These are phyloP conservation scores for Theocolax elegans DNA, from an alignment of 1,140 invertebrate species.

Conservation along the genomic window DNA sequence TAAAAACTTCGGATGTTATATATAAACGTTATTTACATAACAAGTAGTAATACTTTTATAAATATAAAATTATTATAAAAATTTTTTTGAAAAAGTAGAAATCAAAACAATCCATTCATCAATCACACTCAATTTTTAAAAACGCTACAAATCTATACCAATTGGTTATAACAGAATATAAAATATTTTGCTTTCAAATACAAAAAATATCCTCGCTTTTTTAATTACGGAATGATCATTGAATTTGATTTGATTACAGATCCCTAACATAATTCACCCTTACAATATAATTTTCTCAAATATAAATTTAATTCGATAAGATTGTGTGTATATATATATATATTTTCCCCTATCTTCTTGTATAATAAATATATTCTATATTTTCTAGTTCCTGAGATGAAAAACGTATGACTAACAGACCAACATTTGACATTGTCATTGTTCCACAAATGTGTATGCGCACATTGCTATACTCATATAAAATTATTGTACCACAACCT, in stretches of 20 bases:
- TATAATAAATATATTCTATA: too few species aligned
- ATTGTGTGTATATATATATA: too few species aligned
- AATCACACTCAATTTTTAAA: background rate
- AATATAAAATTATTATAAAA: constrained; percentile 13
- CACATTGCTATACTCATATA: background rate
- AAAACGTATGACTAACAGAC: background rate
- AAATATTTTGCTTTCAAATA: too few species aligned
- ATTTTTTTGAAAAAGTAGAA: background rate
- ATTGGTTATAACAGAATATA: too few species aligned
- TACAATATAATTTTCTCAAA: too few species aligned
- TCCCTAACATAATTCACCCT: too few species aligned
- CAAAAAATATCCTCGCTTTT: too few species aligned
- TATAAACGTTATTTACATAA: constrained; percentile 11
- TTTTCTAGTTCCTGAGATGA: constrained; percentile 1
- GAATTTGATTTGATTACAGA: too few species aligned
- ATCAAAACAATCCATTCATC: background rate
- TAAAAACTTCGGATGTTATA: background rate
- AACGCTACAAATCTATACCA: constrained; percentile 4
- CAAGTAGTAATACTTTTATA: background rate
- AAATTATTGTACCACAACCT: constrained; percentile 26
- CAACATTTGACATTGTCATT: background rate
- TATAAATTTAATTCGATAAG: too few species aligned
- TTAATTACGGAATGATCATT: too few species aligned
- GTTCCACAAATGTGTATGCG: background rate
- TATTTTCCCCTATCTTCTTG: too few species aligned